Conservation (phyloP, 2,888 invertebrate species). For the Mesochorus sp. region DNA sequence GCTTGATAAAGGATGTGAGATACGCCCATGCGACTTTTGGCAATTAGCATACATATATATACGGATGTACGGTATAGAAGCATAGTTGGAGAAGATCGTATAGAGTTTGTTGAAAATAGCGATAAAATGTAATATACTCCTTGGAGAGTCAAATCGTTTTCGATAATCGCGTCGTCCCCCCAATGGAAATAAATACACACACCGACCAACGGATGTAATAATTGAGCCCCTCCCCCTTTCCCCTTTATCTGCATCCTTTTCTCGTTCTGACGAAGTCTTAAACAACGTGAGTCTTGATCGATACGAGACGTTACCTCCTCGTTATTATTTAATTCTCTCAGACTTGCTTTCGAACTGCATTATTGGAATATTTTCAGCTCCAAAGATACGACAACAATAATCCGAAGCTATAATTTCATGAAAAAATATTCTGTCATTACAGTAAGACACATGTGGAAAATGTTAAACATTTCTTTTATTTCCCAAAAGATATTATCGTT, state of each 20-base stretch:
- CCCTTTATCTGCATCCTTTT: background rate
- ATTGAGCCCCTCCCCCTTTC: background rate
- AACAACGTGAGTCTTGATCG: background rate
- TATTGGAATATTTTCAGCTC: background rate
- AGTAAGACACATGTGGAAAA: no score
- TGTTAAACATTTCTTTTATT: no score
- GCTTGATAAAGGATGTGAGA: background rate
- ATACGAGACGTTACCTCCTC: slow-evolving; percentile 27
- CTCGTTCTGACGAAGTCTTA: slow-evolving; percentile 8
- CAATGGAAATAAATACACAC: slow-evolving; percentile 10
- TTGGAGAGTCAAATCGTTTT: slow-evolving; percentile 21
- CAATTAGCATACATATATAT: background rate
- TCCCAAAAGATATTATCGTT: no score
- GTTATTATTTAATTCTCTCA: slow-evolving; percentile 13
- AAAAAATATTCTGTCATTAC: no score
- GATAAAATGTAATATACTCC: slow-evolving; percentile 18
- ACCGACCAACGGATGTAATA: slow-evolving; percentile 2
- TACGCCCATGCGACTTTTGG: background rate
- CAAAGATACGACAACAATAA: background rate
- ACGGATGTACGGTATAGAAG: no score
- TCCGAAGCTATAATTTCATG: background rate
- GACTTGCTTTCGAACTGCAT: background rate
- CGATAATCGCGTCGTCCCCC: background rate
- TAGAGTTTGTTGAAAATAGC: background rate
- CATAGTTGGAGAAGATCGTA: background rate